Evolutionary conservation across 2,797 vertebrate species (phyloP).

Genomic region (Distichodus sexfasciatus): DNA sequence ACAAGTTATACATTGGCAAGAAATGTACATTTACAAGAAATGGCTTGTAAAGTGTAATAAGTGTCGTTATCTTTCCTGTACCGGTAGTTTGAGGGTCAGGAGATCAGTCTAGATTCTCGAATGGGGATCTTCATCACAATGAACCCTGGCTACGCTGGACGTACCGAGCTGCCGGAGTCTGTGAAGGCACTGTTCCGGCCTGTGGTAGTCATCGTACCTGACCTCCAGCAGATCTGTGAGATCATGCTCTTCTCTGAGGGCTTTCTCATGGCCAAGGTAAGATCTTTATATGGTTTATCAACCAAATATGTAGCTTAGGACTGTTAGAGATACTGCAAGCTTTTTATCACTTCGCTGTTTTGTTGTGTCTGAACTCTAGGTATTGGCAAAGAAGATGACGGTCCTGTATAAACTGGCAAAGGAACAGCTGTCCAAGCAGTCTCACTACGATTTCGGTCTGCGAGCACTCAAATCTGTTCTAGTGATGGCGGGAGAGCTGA

Average conservation of each 20-base stretch:
- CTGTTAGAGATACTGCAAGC: neutral
- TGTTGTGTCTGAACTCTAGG: constrained; percentile 61
- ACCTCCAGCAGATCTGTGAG: constrained; percentile 97
- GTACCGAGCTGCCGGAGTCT: constrained; percentile 94
- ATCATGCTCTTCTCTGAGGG: constrained; percentile 99
- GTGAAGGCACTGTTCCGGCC: constrained; percentile 96
- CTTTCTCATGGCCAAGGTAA: constrained; percentile 90
- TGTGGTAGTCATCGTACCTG: constrained; percentile 95
- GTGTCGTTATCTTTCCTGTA: constrained; percentile 12
- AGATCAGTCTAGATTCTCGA: constrained; percentile 83
- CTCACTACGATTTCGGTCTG: constrained; percentile 96
- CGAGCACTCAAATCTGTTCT: constrained; percentile 95
- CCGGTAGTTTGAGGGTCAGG: constrained; percentile 91
- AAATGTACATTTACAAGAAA: too few relatives aligned
- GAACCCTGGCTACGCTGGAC: constrained; percentile 96
- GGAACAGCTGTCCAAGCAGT: constrained; percentile 95
- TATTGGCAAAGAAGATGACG: constrained; percentile 97
- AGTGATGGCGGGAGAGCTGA: constrained; percentile 95
- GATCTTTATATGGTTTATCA: neutral
- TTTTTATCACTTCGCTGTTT: neutral
- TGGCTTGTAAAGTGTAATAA: too few relatives aligned
- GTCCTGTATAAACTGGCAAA: constrained; percentile 91
- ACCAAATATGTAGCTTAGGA: neutral
- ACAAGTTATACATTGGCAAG: too few relatives aligned
- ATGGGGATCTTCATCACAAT: constrained; percentile 99